A percentile compares a stretch with the other conserved stretches of the same genome.
These are phyloP conservation scores for Xyrichtys novacula DNA, from an alignment of 2,797 vertebrate species.

Conservation along the genomic window DNA sequence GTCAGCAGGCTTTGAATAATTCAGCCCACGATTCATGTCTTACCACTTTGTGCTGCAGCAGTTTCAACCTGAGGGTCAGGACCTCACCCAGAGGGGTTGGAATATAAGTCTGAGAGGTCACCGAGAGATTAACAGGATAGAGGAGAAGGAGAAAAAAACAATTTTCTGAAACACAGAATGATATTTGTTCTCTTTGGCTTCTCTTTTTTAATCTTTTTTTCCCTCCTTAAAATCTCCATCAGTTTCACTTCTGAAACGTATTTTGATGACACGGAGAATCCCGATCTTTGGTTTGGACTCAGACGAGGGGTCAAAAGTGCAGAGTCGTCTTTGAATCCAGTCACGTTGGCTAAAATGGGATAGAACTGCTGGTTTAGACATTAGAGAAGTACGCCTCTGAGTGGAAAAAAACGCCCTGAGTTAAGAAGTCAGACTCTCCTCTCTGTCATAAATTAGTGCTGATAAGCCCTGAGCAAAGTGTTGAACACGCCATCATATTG, in stretches of 20 bases:
- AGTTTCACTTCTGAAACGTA: neutral
- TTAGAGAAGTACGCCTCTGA: neutral
- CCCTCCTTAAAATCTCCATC: neutral
- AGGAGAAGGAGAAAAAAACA: neutral
- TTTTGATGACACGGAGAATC: slow-evolving; percentile 23
- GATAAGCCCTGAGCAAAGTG: slow-evolving; percentile 19
- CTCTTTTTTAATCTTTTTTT: neutral
- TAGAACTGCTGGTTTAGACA: slow-evolving; percentile 17
- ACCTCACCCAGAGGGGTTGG: neutral
- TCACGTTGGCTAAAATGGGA: neutral
- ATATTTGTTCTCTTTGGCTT: neutral
- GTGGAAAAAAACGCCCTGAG: slow-evolving; percentile 7
- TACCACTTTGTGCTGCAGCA: slow-evolving; percentile 2
- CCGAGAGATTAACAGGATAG: slow-evolving; percentile 1
- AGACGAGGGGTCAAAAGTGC: slow-evolving; percentile 19
- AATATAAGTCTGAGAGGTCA: slow-evolving; percentile 6
- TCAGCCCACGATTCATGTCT: slow-evolving; percentile 17
- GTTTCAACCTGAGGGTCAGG: slow-evolving; percentile 22
- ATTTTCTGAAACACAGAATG: neutral
- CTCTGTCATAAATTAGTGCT: slow-evolving; percentile 19
- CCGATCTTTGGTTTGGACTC: neutral
- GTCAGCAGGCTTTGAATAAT: slow-evolving; percentile 49
- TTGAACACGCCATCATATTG: neutral
- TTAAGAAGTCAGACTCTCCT: neutral
- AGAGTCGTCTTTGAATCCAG: slow-evolving; percentile 3